These are phyloP conservation scores for Drosophila tripunctata DNA, from an alignment of 2,888 invertebrate genomes.

Conservation along the genomic window DNA sequence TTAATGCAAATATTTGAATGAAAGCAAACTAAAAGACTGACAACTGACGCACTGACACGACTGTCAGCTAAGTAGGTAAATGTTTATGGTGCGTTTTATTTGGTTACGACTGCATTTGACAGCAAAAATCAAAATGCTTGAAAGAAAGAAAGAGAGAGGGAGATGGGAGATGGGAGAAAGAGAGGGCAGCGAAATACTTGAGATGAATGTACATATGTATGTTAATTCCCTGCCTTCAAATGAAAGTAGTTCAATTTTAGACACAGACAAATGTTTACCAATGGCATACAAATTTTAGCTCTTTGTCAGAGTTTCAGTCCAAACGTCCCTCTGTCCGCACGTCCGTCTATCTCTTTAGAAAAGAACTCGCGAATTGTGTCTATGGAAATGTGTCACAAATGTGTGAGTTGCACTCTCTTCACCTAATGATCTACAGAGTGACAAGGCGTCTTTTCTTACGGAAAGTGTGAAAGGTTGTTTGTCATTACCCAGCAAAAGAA, in stretches of 20 bases:
- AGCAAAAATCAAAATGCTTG: constrained; percentile 38
- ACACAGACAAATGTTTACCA: constrained; percentile 52
- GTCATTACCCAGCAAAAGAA: too few species aligned
- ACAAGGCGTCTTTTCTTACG: constrained; percentile 61
- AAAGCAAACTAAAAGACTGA: constrained; percentile 45
- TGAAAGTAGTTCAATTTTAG: constrained; percentile 74
- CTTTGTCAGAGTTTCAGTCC: constrained; percentile 21
- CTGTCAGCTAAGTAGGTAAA: constrained; percentile 59
- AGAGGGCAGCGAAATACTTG: constrained; percentile 4
- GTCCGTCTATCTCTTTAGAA: neutral
- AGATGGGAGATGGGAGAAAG: neutral
- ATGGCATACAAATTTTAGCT: constrained; percentile 69
- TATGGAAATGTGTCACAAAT: constrained; percentile 70
- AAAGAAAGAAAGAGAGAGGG: neutral
- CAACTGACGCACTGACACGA: constrained; percentile 2
- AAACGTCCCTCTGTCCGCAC: neutral
- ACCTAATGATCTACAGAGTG: constrained; percentile 65
- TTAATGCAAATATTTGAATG: constrained; percentile 66
- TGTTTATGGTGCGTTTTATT: constrained; percentile 59
- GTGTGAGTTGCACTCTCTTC: constrained; percentile 32
- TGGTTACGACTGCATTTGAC: constrained; percentile 51
- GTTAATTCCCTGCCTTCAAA: constrained; percentile 60
- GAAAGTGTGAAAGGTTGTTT: constrained; percentile 71
- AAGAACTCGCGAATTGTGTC: constrained; percentile 51
- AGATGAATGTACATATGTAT: constrained; percentile 60